phyloP scores from a whole-genome alignment of 2,888 invertebrate species.

The Prostheceraeus crozeri region DNA sequence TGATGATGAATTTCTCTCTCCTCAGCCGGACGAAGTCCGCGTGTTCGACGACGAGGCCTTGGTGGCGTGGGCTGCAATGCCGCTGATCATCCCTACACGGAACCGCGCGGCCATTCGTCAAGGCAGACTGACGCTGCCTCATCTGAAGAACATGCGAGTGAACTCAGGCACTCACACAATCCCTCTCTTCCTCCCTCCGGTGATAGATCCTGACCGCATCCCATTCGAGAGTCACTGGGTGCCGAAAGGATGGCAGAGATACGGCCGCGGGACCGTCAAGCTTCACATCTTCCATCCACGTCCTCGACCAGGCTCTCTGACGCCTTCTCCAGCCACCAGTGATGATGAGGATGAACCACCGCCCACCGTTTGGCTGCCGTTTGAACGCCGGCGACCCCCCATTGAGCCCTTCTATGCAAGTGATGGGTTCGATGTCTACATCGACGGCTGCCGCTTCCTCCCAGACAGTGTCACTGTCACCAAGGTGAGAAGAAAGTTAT shows the following conservation, averaged over 20 bases:
- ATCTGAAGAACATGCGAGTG: neutral
- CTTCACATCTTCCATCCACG: conserved; percentile 49
- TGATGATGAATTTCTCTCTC: neutral
- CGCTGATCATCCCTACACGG: conserved; percentile 42
- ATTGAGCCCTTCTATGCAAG: conserved; percentile 48
- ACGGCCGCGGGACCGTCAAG: conserved; percentile 47
- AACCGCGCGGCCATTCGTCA: neutral
- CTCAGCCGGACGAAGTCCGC: conserved; percentile 41
- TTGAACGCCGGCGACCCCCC: conserved; percentile 45
- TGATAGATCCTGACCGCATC: neutral
- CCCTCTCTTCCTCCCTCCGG: neutral
- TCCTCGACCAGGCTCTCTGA: conserved; percentile 52
- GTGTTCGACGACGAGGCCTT: conserved; percentile 47
- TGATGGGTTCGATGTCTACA: conserved; percentile 55
- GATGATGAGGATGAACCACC: conserved; percentile 46
- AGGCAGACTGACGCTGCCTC: neutral
- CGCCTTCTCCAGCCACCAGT: conserved; percentile 51
- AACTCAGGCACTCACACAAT: neutral
- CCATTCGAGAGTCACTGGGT: conserved; percentile 1
- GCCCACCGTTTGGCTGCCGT: conserved; percentile 45
- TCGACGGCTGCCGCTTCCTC: conserved; percentile 50
- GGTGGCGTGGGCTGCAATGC: conserved; percentile 52
- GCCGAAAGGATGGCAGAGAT: conserved; percentile 44
- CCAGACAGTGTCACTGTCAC: conserved; percentile 53
- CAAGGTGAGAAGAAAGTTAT: conserved; percentile 48